phyloP scores from a whole-genome alignment of 2,888 invertebrate genomes.

The Malthinus seriepunctatus region DNA sequence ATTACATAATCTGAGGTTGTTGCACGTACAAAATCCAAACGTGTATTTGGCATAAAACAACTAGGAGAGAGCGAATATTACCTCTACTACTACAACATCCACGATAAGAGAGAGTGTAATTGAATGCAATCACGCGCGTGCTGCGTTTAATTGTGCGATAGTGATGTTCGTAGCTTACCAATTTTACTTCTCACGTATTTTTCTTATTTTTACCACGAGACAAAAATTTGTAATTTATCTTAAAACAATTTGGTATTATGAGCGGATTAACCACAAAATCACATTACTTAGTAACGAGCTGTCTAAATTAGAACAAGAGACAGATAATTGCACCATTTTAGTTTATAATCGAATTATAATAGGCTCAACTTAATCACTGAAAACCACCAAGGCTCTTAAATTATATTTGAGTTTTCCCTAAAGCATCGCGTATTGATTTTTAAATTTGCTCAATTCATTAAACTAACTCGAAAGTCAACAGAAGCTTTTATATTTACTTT shows the following conservation, averaged over 20 bases:
- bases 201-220: slow-evolving; percentile 8
- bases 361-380: not conserved
- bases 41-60: slow-evolving; percentile 24
- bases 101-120: slow-evolving; percentile 18
- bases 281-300: too few relatives aligned
- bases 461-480: too few relatives aligned
- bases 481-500: too few relatives aligned
- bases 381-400: slow-evolving; percentile 2
- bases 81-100: slow-evolving; percentile 1
- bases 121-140: slow-evolving; percentile 30
- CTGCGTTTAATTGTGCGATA: slow-evolving; percentile 15
- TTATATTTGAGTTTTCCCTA: not conserved
- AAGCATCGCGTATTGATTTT: too few relatives aligned
- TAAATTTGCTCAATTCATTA: too few relatives aligned
- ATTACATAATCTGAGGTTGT: slow-evolving; percentile 16
- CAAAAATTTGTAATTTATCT: too few relatives aligned
- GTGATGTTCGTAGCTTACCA: slow-evolving; percentile 19
- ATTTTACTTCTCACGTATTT: slow-evolving; percentile 13
- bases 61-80: slow-evolving; percentile 15
- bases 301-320: too few relatives aligned
- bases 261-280: too few relatives aligned
- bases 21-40: slow-evolving; percentile 8
- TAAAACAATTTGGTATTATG: too few relatives aligned
- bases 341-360: too few relatives aligned
- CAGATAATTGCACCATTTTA: too few relatives aligned